These are phyloP conservation scores for Mycalesis mineus DNA, from an alignment of 2,888 invertebrate genomes.

Conservation along the genomic window DNA sequence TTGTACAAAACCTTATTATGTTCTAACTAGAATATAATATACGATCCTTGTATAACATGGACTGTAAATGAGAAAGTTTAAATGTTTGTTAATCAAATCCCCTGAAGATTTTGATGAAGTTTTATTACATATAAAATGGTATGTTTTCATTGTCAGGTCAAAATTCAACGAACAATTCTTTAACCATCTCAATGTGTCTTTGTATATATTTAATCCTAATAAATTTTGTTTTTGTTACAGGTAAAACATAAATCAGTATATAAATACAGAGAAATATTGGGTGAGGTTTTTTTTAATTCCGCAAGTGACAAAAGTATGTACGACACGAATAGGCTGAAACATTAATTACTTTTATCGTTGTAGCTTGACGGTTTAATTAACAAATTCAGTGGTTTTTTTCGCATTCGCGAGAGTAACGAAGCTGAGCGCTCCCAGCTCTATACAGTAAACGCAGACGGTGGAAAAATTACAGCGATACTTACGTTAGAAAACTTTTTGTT, in stretches of 20 bases:
- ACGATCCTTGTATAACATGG: no score
- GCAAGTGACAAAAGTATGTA: conserved; percentile 19
- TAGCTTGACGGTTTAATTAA: conserved; percentile 31
- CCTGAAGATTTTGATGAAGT: no score
- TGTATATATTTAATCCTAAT: conserved; percentile 1
- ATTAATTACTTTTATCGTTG: conserved; percentile 29
- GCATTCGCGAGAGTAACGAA: conserved; percentile 23
- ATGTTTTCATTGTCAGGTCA: no score
- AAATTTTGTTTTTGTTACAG: conserved; percentile 57
- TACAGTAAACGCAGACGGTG: conserved; percentile 26
- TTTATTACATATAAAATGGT: no score
- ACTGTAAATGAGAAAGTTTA: no score
- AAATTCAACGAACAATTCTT: no score
- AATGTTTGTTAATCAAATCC: no score
- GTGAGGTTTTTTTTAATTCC: conserved; percentile 46
- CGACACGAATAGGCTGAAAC: conserved; percentile 28
- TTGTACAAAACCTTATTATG: no score
- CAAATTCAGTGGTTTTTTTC: conserved; percentile 30
- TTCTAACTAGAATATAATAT: no score
- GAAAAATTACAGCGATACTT: conserved; percentile 27
- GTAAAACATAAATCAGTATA: conserved; percentile 42
- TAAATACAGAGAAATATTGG: conserved; percentile 47
- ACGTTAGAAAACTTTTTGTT: conserved; percentile 5
- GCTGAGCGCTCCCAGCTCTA: conserved; percentile 27
- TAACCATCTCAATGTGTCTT: no score